A percentile compares a stretch with the other conserved stretches of the same genome.
Conservation (phyloP, 2,888 invertebrate species). For the Drosophila koepferae region DNA sequence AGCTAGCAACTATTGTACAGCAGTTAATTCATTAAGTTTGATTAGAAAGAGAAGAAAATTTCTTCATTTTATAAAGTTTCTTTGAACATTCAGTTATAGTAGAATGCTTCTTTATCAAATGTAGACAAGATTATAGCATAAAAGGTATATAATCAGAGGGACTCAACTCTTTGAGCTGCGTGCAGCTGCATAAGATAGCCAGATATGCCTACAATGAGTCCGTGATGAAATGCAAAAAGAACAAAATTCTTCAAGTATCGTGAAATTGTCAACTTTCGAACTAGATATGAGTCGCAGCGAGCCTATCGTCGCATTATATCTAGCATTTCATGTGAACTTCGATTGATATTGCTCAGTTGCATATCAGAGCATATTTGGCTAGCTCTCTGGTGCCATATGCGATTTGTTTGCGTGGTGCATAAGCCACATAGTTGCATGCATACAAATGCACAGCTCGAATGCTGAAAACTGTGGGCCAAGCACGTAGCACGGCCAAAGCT, state of each 20-base stretch:
- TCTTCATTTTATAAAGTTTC: no score
- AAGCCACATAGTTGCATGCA: slow-evolving; percentile 16
- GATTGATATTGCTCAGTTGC: neutral
- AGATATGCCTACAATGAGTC: neutral
- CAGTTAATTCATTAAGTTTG: no score
- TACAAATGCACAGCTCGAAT: neutral
- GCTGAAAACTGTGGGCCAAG: slow-evolving; percentile 7
- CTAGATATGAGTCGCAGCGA: neutral
- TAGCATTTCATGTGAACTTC: neutral
- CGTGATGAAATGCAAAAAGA: neutral
- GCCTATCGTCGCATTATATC: neutral
- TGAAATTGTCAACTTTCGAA: neutral
- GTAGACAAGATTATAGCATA: no score
- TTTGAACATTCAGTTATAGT: no score
- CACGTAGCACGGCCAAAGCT: slow-evolving; percentile 48
- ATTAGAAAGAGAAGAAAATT: no score
- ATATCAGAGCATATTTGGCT: slow-evolving; percentile 17
- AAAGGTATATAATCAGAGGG: no score
- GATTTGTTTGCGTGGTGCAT: neutral
- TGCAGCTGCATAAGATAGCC: neutral
- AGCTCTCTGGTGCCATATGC: neutral
- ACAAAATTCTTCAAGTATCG: neutral
- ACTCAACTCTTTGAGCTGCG: neutral
- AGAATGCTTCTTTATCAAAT: no score
- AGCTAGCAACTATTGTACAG: no score